These are phyloP conservation scores for Cydia amplana DNA, from an alignment of 1,140 invertebrate genomes.

Conservation along the genomic window DNA sequence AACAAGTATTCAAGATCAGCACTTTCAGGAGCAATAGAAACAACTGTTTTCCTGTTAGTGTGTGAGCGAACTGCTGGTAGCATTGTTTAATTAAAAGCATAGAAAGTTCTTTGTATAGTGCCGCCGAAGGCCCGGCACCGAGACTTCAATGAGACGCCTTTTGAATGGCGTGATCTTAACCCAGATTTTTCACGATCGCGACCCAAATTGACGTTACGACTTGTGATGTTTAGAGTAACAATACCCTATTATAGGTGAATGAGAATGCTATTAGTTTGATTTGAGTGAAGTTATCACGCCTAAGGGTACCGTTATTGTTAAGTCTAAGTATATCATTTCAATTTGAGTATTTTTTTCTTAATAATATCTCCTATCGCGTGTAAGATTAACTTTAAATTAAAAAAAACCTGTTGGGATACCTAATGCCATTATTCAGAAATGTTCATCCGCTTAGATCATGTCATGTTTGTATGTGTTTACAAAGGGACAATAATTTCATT, in stretches of 20 bases:
- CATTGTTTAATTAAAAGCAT: conserved; percentile 17
- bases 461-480: too few species aligned
- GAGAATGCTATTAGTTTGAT: background rate
- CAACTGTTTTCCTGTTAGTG: background rate
- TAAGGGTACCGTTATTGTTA: background rate
- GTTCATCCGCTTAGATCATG: too few species aligned
- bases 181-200: conserved; percentile 40
- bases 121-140: background rate
- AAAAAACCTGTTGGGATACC: too few species aligned
- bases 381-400: too few species aligned
- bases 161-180: conserved; percentile 48
- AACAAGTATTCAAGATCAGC: background rate
- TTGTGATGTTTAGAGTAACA: conserved; percentile 5
- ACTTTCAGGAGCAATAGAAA: background rate
- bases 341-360: too few species aligned
- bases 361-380: too few species aligned
- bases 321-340: too few species aligned
- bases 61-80: background rate
- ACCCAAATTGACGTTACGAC: conserved; percentile 26
- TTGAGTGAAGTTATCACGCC: background rate
- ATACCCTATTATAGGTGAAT: background rate
- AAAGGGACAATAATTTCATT: too few species aligned
- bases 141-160: conserved; percentile 37
- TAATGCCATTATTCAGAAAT: too few species aligned
- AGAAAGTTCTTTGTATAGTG: conserved; percentile 18